Evolutionary conservation across 2,113 vertebrate genomes (phyloP).

Genomic region (Nesoenas mayeri): DNA sequence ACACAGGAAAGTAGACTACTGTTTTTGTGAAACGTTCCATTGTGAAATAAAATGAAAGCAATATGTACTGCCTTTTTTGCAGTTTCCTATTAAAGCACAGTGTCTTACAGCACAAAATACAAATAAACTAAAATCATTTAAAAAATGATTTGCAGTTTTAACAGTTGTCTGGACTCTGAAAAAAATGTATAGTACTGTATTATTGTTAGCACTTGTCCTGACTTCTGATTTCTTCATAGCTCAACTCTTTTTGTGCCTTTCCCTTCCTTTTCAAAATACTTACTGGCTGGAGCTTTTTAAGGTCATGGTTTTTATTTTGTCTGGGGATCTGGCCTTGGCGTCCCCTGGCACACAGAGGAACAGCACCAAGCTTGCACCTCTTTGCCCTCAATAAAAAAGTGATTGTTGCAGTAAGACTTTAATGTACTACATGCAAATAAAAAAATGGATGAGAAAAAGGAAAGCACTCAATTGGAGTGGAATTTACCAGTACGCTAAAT

Average conservation of each 20-base stretch:
- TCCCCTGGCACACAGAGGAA: not conserved
- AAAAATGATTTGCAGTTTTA: constrained; percentile 50
- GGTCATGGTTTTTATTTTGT: constrained; percentile 56
- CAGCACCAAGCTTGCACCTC: constrained; percentile 33
- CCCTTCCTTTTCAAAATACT: constrained; percentile 36
- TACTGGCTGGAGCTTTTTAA: constrained; percentile 42
- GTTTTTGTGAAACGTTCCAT: constrained; percentile 73
- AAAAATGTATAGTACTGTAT: constrained; percentile 64
- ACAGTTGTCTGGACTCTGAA: constrained; percentile 59
- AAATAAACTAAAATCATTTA: constrained; percentile 51
- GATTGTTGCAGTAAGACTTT: not conserved
- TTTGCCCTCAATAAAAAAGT: constrained; percentile 63
- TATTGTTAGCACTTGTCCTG: constrained; percentile 64
- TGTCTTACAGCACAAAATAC: constrained; percentile 72
- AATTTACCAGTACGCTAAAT: constrained; percentile 33
- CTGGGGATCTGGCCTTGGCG: constrained; percentile 34
- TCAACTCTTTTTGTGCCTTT: constrained; percentile 75
- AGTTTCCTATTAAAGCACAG: constrained; percentile 70
- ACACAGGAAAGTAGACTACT: constrained; percentile 68
- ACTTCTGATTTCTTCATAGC: constrained; percentile 57
- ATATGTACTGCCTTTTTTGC: constrained; percentile 68
- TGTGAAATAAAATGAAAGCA: constrained; percentile 69
- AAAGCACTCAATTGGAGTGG: not conserved
- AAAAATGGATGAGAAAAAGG: constrained; percentile 15
- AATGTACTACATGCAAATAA: not conserved